phyloP scores from a whole-genome alignment of 35 echinoderm and acorn worm genomes.

The Lytechinus pictus region DNA sequence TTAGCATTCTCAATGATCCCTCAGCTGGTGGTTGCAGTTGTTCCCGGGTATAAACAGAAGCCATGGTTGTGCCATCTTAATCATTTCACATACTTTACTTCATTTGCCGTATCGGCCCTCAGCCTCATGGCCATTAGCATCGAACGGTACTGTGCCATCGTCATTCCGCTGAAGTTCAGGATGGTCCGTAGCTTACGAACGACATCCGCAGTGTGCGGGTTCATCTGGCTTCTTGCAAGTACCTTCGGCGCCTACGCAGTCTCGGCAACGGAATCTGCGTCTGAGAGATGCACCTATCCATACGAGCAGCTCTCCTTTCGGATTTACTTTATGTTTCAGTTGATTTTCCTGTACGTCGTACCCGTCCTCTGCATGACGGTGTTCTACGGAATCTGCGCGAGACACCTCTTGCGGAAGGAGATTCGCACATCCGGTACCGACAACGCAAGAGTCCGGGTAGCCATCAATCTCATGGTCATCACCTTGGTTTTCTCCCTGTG shows the following conservation, averaged over 20 bases:
- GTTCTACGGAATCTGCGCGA: conserved; percentile 42
- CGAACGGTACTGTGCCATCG: conserved; percentile 44
- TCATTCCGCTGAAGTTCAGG: conserved; percentile 29
- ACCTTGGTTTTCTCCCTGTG: conserved; percentile 26
- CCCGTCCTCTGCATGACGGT: conserved; percentile 47
- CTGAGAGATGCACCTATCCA: conserved; percentile 1
- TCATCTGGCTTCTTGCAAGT: conserved; percentile 42
- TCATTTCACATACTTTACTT: conserved; percentile 43
- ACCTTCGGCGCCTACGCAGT: conserved; percentile 34
- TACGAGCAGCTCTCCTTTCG: conserved; percentile 38
- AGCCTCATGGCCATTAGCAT: conserved; percentile 44
- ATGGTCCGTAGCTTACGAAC: conserved; percentile 14
- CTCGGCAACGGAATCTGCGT: not conserved
- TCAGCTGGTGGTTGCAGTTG: not conserved
- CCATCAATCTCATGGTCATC: conserved; percentile 44
- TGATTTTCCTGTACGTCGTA: conserved; percentile 29
- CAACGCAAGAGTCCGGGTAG: conserved; percentile 23
- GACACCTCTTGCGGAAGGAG: conserved; percentile 39
- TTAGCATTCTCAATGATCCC: conserved; percentile 40
- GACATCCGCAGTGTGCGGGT: conserved; percentile 24
- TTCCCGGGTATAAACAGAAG: not conserved
- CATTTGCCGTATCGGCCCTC: conserved; percentile 31
- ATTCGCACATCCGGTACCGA: conserved; percentile 31
- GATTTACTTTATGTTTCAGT: conserved; percentile 40
- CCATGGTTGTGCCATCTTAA: conserved; percentile 32